These are phyloP conservation scores for Seira sanloemensis DNA, from an alignment of 2,888 invertebrate species.

Conservation along the genomic window DNA sequence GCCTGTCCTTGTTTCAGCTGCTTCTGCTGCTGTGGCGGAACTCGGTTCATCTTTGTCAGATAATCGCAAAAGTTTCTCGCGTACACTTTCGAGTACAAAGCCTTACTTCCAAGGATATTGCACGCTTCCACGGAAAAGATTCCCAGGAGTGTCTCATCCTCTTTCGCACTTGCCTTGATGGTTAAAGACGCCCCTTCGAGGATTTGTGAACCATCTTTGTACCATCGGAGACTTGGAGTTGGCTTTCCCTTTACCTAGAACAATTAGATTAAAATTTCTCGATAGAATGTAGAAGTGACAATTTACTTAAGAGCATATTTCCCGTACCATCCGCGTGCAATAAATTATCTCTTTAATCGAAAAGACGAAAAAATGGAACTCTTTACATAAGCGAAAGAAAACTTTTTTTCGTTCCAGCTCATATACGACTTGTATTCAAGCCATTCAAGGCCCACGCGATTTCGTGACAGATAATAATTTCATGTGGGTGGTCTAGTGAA, in stretches of 20 bases:
- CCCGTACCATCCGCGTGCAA: neutral
- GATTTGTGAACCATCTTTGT: slow-evolving; percentile 48
- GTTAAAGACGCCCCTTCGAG: slow-evolving; percentile 55
- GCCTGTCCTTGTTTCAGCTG: neutral
- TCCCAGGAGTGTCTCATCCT: slow-evolving; percentile 48
- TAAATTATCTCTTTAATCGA: slow-evolving; percentile 25
- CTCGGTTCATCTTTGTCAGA: slow-evolving; percentile 38
- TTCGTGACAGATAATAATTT: slow-evolving; percentile 20
- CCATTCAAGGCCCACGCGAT: neutral
- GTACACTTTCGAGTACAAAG: slow-evolving; percentile 60
- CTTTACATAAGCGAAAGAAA: no score
- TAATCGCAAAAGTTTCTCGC: slow-evolving; percentile 60
- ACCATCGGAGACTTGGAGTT: slow-evolving; percentile 55
- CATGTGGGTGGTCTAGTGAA: slow-evolving; percentile 30
- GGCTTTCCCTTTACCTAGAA: slow-evolving; percentile 61
- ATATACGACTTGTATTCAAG: no score
- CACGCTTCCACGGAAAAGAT: slow-evolving; percentile 62
- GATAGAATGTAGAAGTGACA: no score
- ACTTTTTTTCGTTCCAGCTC: slow-evolving; percentile 46
- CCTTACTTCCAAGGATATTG: slow-evolving; percentile 57
- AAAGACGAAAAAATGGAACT: no score
- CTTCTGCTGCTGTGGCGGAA: slow-evolving; percentile 28
- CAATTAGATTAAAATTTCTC: no score
- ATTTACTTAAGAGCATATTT: no score
- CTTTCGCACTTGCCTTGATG: slow-evolving; percentile 54